Base-by-base conservation (phyloP, 2,888 invertebrate genomes). In the Phyllotreta striolata region DNA sequence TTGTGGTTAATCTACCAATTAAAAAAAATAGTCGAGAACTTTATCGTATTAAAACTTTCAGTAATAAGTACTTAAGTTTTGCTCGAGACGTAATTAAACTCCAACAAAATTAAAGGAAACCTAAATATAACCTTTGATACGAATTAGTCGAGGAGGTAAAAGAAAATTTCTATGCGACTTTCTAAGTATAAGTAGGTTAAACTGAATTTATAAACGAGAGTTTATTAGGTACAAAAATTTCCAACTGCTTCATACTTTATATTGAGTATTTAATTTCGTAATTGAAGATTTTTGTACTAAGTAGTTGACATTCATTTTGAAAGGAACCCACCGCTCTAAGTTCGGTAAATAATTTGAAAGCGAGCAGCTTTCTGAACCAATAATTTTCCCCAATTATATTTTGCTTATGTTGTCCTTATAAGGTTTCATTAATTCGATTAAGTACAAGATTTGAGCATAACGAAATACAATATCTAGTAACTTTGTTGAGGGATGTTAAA, bases 301-400 rank as follows among this genome's bases (percentile, higher is more conserved):
- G 24, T 24, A 24, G 24, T 24, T 24, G 24, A 24, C 24, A 3
- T 24, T 24, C 24, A 4, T 24, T 24, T 24, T 24, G 24, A 24
- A 24, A 24, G 24, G 24, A 24, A 24, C 24, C 24, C 24, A 24
- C 24, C 24, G 24, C 24, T 24, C 24, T 24, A 24, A 24, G 24
- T 24, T 24, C 24, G 24, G 24, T 24, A 24, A 24, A 24, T 24
- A 24, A 24, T 24, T 24, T 24, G 24, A 24, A 24, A 24, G 24
- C 24, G 24, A 24, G 24, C 24, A 24, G 24, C 24, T 35, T 56
- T 8, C 12, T 37, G 9, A 9, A 43, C 43, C 56, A 44, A 44
- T 56, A 46, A 56, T 56, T 56, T 56, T 56, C 56, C 46, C 35
- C 56, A 56, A 56, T 56, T 56, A 56, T 37, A 24, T 24, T 55